Evolutionary conservation across 2,113 vertebrate genomes (phyloP).

Genomic region (Ammospiza nelsoni): DNA sequence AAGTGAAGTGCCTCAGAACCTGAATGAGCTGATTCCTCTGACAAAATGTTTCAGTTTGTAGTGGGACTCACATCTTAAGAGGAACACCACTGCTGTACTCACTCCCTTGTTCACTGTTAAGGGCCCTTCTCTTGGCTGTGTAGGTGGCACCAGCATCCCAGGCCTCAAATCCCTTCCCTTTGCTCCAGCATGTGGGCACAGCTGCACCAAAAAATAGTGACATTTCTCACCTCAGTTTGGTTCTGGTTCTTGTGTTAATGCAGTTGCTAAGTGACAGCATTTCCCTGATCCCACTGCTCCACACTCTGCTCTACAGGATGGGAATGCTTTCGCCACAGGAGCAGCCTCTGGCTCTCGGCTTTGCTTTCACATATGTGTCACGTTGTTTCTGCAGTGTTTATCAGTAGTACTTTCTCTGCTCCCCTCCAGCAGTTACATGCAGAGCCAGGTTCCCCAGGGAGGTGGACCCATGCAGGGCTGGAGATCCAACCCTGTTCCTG

Average conservation of each 20-base stretch:
- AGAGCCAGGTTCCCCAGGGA: neutral
- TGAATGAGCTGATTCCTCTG: neutral
- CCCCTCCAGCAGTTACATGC: neutral
- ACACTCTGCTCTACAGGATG: fast-evolving
- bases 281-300: neutral
- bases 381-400: neutral
- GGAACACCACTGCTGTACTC: neutral
- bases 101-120: neutral
- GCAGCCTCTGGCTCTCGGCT: neutral
- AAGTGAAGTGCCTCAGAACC: neutral
- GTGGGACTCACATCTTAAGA: neutral
- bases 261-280: neutral
- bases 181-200: neutral
- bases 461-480: neutral
- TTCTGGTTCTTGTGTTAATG: neutral
- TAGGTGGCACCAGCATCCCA: neutral
- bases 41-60: neutral
- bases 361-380: fast-evolving
- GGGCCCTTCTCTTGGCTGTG: neutral
- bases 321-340: neutral
- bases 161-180: neutral
- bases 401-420: neutral
- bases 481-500: fast-evolving
- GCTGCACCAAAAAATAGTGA: neutral
- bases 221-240: neutral